Evolutionary conservation across 2,888 invertebrate genomes (phyloP), one percentile per base, ranked within the genome.

Genomic region (Matsumyia berberina): DNA sequence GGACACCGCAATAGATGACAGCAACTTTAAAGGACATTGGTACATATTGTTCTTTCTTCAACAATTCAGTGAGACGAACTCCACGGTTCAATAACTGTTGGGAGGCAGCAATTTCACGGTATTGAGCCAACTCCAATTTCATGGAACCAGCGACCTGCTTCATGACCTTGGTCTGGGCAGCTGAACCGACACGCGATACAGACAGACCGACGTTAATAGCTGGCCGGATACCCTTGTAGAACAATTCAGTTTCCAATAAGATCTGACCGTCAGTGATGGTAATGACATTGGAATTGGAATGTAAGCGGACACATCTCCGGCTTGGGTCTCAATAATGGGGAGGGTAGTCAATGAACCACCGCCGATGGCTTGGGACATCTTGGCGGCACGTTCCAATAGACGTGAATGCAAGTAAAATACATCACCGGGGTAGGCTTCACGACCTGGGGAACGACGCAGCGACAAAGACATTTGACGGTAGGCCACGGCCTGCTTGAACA

Each of bases 131-230:
- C 93, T 99, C 99, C 93, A 99, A 93, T 93, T 99, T 99, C 99
- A 99, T 99, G 93, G 99, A 99, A 93, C 99, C 99, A 88, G 99
- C 99, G 88, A 99, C 99, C 95, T 99, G 99, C 92, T 99, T 99
- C 99, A 99, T 99, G 93, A 99, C 98, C 93, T 97, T 98, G 91
- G 98, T 99, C 93, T 99, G 99, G 90, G 99, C 99, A 93, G 99
- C 99, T 87, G 99, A 98, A 90, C 99, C 99, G 92, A 99, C 99
- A 93, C 99, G 96, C 88, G 98, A 98, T 91, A 99, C 99, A 91
- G 99, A 99, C 90, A 99, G 94, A 96, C 99, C 99, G 92, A 99
- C 99, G 93, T 99, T 99, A 93, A 99, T 99, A 92, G 99, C 99
- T 78, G 99, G 99, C 90, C 99, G 97, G 93, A 99, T 99, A 94